These are phyloP conservation scores for Atlantisia rogersi DNA, from an alignment of 2,113 vertebrate genomes.

Conservation along the genomic window DNA sequence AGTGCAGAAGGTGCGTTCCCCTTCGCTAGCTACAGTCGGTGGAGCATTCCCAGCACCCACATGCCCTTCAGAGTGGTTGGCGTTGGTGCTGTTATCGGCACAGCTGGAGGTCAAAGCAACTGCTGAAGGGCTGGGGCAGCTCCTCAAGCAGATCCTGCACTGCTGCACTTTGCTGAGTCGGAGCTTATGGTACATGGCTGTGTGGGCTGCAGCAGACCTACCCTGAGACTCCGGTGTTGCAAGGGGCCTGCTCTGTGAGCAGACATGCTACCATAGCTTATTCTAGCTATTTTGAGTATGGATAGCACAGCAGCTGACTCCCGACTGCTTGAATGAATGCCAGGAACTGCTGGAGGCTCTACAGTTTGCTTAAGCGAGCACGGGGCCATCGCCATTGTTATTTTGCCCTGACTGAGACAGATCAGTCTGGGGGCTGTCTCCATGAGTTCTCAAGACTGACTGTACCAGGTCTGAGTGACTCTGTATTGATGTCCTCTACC, in stretches of 20 bases:
- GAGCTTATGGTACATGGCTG: background rate
- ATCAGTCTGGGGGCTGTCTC: background rate
- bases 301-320: background rate
- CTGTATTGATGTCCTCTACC: background rate
- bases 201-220: background rate
- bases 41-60: background rate
- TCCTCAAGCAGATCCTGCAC: background rate
- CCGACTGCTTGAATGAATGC: background rate
- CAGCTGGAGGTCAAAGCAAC: background rate
- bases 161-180: rapidly evolving
- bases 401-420: background rate
- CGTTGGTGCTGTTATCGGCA: background rate
- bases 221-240: background rate
- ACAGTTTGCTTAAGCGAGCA: background rate
- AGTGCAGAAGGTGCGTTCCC: background rate
- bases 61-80: background rate
- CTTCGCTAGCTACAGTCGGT: rapidly evolving
- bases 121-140: background rate
- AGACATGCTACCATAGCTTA: background rate
- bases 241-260: background rate
- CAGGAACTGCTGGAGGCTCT: background rate
- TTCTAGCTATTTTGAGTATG: background rate
- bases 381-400: background rate
- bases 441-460: background rate
- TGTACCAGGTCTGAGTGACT: background rate